Base-by-base conservation (phyloP, 2,113 vertebrate genomes). In the Campylomormyrus numenius region DNA sequence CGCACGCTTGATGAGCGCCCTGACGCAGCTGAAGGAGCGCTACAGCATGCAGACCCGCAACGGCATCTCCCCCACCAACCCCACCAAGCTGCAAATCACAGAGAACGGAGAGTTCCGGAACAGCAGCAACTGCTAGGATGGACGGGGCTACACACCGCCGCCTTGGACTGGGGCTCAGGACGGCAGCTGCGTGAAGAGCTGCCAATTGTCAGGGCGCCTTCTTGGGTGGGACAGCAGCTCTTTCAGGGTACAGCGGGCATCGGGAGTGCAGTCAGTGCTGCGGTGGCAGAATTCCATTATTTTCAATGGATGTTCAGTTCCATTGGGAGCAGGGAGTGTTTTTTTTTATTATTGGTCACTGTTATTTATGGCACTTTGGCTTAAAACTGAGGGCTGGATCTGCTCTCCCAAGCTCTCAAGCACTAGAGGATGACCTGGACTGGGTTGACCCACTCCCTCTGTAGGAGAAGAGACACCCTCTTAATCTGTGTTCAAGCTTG, bases 31-130 rank as follows among this genome's bases (percentile, higher is more conserved):
- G 92, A 99, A 99, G 97, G 98, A 99, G 96, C 98, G 98, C 95
- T 99, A 99, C 97, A 99, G 97, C 97, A 97, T 98, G 96, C 98
- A 98, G 95, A 98, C 96, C 85, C 98, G 98, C 95, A 99, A 99
- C 93, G 98, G 98, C 95, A 97, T 99, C 96, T 99, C 98, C 91
- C 98, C 98, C 94, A 99, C 98, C 96, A 99, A 99, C 96, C 97
- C 98, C 95, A 98, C 97, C 96, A 99, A 99, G 94, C 98, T 99
- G 94, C 98, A 99, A 97, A 99, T 99, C 92, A 99, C 98, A 0
- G 98, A 99, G 93, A 99, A 99, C 93, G 98, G 98, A 93, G 98
- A 99, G 95, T 99, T 99, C 95, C 94, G 98, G 93, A 99, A 99
- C 97, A 99, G 98, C 97, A 98, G 98, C 97, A 99, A 98, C 96